Percentiles rank a stretch among this genome's conserved stretches.
phyloP scores from a whole-genome alignment of 1,140 invertebrate species.

The Diploscapter pachys region DNA sequence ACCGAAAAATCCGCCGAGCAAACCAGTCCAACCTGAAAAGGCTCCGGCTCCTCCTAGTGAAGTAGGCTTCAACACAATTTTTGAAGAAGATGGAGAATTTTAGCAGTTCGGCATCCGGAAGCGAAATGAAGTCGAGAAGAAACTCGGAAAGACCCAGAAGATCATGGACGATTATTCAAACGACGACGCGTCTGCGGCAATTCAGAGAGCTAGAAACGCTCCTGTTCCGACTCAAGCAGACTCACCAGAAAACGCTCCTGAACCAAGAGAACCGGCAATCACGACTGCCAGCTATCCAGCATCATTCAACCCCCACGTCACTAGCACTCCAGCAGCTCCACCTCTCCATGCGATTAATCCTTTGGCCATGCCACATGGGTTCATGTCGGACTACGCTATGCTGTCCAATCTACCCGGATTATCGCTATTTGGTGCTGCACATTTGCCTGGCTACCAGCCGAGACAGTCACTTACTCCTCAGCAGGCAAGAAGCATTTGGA shows the following conservation, averaged over 20 bases:
- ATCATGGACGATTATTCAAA: conserved; percentile 10
- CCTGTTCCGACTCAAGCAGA: not conserved
- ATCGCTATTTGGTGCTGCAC: not conserved
- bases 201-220: not conserved
- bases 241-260: not conserved
- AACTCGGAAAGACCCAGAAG: conserved; percentile 12
- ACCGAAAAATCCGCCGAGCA: not conserved
- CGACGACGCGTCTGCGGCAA: conserved; percentile 5
- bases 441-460: too few relatives aligned
- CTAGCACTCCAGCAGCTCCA: not conserved
- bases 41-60: not conserved
- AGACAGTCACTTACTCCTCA: too few relatives aligned
- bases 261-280: not conserved
- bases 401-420: not conserved
- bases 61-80: not conserved
- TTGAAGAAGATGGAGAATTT: not conserved
- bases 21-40: not conserved
- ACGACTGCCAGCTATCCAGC: not conserved
- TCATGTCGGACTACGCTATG: not conserved
- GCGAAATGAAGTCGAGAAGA: conserved; percentile 7
- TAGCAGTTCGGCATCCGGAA: conserved; percentile 3
- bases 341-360: not conserved
- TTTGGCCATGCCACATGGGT: not conserved
- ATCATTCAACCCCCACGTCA: not conserved
- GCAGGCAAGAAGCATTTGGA: too few relatives aligned